Percentiles rank a stretch among this genome's conserved stretches.
Evolutionary conservation across 2,888 invertebrate genomes (phyloP).

Genomic region (Lithophane ornitopus): DNA sequence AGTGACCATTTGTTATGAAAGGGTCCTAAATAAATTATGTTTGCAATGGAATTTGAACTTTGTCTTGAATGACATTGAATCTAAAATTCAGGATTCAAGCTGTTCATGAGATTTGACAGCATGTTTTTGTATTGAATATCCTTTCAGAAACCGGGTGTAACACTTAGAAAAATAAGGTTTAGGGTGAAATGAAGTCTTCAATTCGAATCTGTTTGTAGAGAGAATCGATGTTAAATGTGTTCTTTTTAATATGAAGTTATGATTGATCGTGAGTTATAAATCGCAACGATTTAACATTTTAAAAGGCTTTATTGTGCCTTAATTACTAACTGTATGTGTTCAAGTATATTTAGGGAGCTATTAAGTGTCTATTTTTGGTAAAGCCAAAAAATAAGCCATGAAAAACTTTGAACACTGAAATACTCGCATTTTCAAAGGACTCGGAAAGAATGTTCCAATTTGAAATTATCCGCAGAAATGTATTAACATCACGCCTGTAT

Average conservation of each 20-base stretch:
- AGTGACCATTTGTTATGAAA: background rate
- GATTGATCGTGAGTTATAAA: conserved; percentile 39
- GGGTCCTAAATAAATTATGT: background rate
- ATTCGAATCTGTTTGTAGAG: conserved; percentile 42
- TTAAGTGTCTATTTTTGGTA: conserved; percentile 6
- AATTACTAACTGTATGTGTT: conserved; percentile 41
- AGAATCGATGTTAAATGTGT: conserved; percentile 57
- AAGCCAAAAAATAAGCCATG: background rate
- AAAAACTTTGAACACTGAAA: background rate
- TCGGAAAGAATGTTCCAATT: conserved; percentile 3
- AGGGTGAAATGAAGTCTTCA: conserved; percentile 21
- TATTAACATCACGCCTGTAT: background rate
- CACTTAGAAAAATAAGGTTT: conserved; percentile 9
- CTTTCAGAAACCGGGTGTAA: background rate
- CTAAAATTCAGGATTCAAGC: background rate
- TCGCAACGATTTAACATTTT: background rate
- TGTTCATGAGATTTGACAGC: background rate
- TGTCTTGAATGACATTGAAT: background rate
- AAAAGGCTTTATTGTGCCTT: conserved; percentile 53
- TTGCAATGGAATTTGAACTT: conserved; percentile 1
- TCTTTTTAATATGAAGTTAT: conserved; percentile 55
- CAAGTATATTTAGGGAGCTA: conserved; percentile 49
- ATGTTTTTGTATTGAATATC: background rate
- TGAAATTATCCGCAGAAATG: background rate
- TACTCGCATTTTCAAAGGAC: conserved; percentile 1